These are phyloP conservation scores for Acanthaster planci DNA, from an alignment of 35 echinoderm and acorn worm species.

Conservation along the genomic window DNA sequence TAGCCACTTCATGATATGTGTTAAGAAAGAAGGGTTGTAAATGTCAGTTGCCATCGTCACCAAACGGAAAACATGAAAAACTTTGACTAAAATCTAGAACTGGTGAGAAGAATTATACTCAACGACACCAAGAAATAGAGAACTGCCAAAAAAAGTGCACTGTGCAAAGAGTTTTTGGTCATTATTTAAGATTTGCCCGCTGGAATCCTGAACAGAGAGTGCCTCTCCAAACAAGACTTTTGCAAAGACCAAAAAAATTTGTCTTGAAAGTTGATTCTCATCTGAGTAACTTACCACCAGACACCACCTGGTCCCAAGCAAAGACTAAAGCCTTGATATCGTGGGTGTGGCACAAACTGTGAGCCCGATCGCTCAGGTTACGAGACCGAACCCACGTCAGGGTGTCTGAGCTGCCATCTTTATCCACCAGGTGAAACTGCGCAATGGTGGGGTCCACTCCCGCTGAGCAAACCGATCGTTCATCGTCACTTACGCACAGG, in stretches of 20 bases:
- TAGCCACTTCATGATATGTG: too few species aligned
- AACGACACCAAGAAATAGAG: too few species aligned
- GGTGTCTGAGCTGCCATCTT: background rate
- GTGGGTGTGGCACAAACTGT: conserved; percentile 59
- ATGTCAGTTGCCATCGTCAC: too few species aligned
- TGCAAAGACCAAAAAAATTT: background rate
- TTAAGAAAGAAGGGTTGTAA: too few species aligned
- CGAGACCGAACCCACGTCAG: conserved; percentile 62
- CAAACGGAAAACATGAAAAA: too few species aligned
- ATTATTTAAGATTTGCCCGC: too few species aligned
- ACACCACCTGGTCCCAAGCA: conserved; percentile 55
- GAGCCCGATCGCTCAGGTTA: background rate
- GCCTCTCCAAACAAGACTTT: background rate
- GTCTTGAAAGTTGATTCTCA: background rate
- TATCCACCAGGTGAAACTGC: conserved; percentile 52
- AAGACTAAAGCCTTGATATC: conserved; percentile 80
- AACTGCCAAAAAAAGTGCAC: too few species aligned
- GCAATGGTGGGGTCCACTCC: conserved; percentile 71
- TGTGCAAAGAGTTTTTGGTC: too few species aligned
- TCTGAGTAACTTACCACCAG: conserved; percentile 68
- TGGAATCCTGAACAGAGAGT: too few species aligned
- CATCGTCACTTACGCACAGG: conserved; percentile 64
- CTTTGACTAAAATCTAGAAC: too few species aligned
- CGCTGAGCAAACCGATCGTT: conserved; percentile 55
- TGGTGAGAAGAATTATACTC: too few species aligned